phyloP scores from a whole-genome alignment of 2,888 invertebrate genomes.

The Bimastos eiseni region DNA sequence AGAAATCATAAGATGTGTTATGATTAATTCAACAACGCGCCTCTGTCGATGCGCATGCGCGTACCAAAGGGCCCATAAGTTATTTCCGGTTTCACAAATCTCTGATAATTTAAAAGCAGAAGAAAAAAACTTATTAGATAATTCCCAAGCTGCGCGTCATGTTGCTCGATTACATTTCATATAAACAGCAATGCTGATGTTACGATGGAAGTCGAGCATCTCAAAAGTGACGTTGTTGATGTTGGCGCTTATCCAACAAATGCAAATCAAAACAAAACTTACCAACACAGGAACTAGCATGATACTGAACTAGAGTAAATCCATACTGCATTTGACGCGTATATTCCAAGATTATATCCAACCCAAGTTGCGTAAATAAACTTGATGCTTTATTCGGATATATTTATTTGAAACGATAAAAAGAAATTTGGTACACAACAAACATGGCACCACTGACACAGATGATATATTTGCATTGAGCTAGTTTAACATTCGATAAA shows the following conservation, averaged over 20 bases:
- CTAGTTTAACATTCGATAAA: background rate
- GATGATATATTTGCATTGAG: background rate
- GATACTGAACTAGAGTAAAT: background rate
- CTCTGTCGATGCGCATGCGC: background rate
- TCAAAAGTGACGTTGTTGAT: background rate
- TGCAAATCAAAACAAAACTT: conserved; percentile 13
- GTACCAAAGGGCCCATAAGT: background rate
- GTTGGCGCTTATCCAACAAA: background rate
- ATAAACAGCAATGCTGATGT: background rate
- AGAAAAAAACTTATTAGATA: background rate
- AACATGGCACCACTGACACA: background rate
- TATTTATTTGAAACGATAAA: background rate
- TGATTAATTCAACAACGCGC: background rate
- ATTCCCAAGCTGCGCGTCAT: background rate
- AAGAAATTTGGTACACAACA: conserved; percentile 9
- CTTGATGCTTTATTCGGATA: background rate
- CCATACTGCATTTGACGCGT: conserved; percentile 5
- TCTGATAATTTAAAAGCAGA: background rate
- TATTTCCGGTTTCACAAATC: background rate
- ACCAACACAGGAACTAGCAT: background rate
- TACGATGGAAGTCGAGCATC: background rate
- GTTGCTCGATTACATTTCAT: background rate
- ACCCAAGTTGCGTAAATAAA: background rate
- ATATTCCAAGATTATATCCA: conserved; percentile 5
- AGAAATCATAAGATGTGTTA: background rate